A percentile compares a stretch with the other conserved stretches of the same genome.
Evolutionary conservation across 2,888 invertebrate species (phyloP).

Genomic region (Prosopocoilus inquinatus): DNA sequence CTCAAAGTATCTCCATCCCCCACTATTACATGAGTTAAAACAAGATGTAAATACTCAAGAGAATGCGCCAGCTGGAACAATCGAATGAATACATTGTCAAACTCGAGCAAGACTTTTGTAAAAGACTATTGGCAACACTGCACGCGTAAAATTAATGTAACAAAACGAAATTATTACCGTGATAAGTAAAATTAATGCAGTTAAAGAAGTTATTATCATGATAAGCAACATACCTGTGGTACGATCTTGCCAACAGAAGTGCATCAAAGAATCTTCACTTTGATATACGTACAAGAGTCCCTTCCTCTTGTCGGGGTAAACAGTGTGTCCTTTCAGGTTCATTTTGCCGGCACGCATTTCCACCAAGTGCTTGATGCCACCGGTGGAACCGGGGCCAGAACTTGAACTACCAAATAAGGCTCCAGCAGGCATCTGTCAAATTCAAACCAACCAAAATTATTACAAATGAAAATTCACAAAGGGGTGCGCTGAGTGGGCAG

Average conservation of each 20-base stretch:
- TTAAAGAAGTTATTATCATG: too few species aligned
- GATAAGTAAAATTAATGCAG: background rate
- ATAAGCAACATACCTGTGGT: slow-evolving; percentile 64
- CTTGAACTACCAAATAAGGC: slow-evolving; percentile 75
- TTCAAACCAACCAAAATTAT: background rate
- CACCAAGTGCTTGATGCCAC: slow-evolving; percentile 85
- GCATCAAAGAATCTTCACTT: slow-evolving; percentile 96
- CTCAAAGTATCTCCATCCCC: too few species aligned
- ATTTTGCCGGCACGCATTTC: slow-evolving; percentile 97
- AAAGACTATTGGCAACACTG: background rate
- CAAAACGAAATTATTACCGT: background rate
- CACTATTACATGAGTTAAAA: too few species aligned
- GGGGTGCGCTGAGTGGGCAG: background rate
- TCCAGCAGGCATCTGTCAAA: slow-evolving; percentile 57
- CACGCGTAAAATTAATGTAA: too few species aligned
- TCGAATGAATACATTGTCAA: too few species aligned
- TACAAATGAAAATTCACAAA: background rate
- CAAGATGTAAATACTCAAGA: too few species aligned
- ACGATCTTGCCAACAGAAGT: slow-evolving; percentile 99
- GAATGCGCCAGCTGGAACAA: too few species aligned
- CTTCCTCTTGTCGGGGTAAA: slow-evolving; percentile 91
- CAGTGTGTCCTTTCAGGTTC: slow-evolving; percentile 86
- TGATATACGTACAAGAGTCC: slow-evolving; percentile 94
- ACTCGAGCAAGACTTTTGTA: too few species aligned
- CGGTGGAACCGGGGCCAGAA: slow-evolving; percentile 74